Conservation (phyloP, 2,113 vertebrate species). For the Onychostruthus taczanowskii region DNA sequence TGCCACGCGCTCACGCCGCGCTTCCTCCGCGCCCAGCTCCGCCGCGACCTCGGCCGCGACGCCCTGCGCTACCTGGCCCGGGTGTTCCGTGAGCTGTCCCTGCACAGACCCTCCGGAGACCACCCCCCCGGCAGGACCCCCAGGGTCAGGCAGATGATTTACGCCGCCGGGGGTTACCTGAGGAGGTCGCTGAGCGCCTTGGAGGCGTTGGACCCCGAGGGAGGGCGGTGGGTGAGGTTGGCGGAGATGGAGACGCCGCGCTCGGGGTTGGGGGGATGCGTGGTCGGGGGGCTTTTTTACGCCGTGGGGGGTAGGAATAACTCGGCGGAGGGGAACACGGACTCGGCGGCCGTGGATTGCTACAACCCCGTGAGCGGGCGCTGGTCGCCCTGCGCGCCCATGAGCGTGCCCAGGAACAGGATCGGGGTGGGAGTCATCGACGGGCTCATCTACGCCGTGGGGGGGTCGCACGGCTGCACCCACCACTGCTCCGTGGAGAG, state of each 20-base stretch:
- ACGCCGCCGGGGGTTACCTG: conserved; percentile 89
- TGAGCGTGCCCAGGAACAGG: conserved; percentile 91
- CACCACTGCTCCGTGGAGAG: background rate
- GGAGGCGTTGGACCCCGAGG: conserved; percentile 84
- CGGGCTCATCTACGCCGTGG: conserved; percentile 75
- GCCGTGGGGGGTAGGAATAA: conserved; percentile 92
- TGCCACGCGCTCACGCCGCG: conserved; percentile 91
- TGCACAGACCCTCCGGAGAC: background rate
- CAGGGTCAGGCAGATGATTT: conserved; percentile 89
- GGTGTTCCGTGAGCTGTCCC: conserved; percentile 87
- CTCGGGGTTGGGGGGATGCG: conserved; percentile 88
- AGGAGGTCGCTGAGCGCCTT: conserved; percentile 86
- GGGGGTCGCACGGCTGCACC: background rate
- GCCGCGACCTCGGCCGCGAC: conserved; percentile 84
- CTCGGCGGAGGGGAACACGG: conserved; percentile 89
- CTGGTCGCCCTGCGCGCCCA: conserved; percentile 88
- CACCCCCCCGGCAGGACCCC: background rate
- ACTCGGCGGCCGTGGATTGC: conserved; percentile 88
- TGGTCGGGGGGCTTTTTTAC: conserved; percentile 89
- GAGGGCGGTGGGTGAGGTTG: conserved; percentile 77
- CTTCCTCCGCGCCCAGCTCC: conserved; percentile 91
- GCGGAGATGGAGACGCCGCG: conserved; percentile 87
- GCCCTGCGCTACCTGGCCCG: conserved; percentile 81
- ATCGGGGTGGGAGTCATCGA: conserved; percentile 93
- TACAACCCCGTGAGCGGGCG: conserved; percentile 95